These are phyloP conservation scores for Emys orbicularis DNA, from an alignment of 2,797 vertebrate genomes.

Conservation along the genomic window DNA sequence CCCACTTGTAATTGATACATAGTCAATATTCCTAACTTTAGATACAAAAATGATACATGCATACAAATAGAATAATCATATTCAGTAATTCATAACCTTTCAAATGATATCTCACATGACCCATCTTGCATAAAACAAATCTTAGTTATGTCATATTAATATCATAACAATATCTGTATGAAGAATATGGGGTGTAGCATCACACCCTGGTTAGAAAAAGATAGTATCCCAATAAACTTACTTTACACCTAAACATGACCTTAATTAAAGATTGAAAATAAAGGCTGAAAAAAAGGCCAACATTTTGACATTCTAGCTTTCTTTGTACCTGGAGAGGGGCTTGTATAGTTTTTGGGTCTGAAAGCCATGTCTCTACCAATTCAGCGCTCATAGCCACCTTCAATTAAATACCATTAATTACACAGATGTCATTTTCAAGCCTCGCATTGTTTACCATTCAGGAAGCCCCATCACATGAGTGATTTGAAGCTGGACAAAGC, in stretches of 20 bases:
- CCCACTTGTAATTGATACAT: no score
- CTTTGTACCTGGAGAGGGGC: not conserved
- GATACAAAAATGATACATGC: no score
- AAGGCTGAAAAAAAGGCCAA: no score
- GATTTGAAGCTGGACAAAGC: not conserved
- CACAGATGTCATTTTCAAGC: not conserved
- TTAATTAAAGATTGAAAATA: not conserved
- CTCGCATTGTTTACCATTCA: not conserved
- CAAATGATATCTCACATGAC: no score
- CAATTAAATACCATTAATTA: not conserved
- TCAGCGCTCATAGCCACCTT: not conserved
- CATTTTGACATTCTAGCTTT: conserved; percentile 6
- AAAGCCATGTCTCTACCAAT: not conserved
- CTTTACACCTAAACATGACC: not conserved
- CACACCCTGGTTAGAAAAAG: not conserved
- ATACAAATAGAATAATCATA: no score
- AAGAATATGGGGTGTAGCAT: no score
- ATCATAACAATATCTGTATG: no score
- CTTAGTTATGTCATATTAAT: no score
- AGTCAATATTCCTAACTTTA: no score
- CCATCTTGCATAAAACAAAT: no score
- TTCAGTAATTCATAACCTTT: no score
- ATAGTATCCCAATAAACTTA: not conserved
- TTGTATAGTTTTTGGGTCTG: not conserved
- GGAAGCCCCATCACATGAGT: not conserved